phyloP scores from a whole-genome alignment of 2,113 vertebrate genomes.

The Oryzias celebensis region DNA sequence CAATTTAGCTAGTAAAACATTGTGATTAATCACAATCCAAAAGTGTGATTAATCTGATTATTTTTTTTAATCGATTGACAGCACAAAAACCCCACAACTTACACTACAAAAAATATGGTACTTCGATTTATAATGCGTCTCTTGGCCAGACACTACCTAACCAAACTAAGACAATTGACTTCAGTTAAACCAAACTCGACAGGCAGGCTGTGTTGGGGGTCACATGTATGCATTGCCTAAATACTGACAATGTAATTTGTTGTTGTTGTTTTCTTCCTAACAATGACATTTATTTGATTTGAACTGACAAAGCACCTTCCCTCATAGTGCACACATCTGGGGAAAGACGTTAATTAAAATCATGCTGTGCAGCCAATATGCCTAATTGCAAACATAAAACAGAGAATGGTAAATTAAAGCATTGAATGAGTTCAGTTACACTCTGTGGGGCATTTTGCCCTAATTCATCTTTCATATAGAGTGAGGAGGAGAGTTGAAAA shows the following conservation, averaged over 20 bases:
- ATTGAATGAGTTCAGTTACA: slow-evolving; percentile 64
- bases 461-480: slow-evolving; percentile 46
- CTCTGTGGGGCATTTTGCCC: slow-evolving; percentile 15
- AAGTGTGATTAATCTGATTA: no score
- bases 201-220: slow-evolving; percentile 25
- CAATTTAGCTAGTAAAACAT: no score
- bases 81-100: no score
- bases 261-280: slow-evolving; percentile 47
- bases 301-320: slow-evolving; percentile 46
- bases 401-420: slow-evolving; percentile 56
- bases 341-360: slow-evolving; percentile 73
- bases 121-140: background rate
- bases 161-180: slow-evolving; percentile 11
- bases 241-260: slow-evolving; percentile 30
- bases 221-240: slow-evolving; percentile 11
- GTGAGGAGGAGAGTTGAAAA: slow-evolving; percentile 20
- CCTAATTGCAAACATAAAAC: slow-evolving; percentile 70
- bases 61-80: no score
- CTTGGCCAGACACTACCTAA: background rate
- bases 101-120: no score
- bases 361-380: slow-evolving; percentile 69
- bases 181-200: slow-evolving; percentile 28
- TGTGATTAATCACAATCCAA: no score
- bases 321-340: slow-evolving; percentile 28
- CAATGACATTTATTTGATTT: slow-evolving; percentile 64